Evolutionary conservation across 2,888 invertebrate species (phyloP), one percentile per base, ranked within the genome.

Genomic region (Chelonus formosanus): DNA sequence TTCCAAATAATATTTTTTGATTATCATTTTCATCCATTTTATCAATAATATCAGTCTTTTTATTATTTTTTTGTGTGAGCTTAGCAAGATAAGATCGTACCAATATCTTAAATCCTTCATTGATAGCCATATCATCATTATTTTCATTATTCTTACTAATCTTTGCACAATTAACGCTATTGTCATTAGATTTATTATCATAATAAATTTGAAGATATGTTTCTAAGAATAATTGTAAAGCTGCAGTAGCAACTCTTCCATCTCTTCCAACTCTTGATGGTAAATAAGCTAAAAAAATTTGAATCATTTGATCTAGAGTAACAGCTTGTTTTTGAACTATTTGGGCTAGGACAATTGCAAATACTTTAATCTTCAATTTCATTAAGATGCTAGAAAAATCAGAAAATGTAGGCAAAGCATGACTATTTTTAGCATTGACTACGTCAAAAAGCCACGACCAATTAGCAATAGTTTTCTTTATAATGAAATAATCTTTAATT

Each of bases 281-380:
- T 66, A 91, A 83, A 77, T 89, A 90, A 68, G 90, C 90, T 65
- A 90, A 78, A 74, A 90, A 90, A 7, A 90, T 85, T 84, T 90
- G 85, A 4, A 86, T 77, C 67, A 84, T 71, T 76, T 85, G 86
- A 67, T 85, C 84, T 60, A 88, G 75, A 20, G 82, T 84, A 5
- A 86, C 76, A 5, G 81, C 77, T 50, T 78, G 81, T 34, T 84
- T 84, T 43, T 85, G 82, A 48, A 88, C 85, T n/a, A 88, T 76
- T 55, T 78, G 77, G 5, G 86, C 85, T 3, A 89, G 81, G 20
- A 87, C 78, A 3, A 85, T 79, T 0, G 87, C 84, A 52, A 89
- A 82, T 10, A 86, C 79, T 4, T 81, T 79, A 3, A 86, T 85
- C 70, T 86, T 85, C 4, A 84, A 79, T 45, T 85, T 83, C 75